Evolutionary conservation across 1,140 invertebrate genomes (phyloP).

Genomic region (Planococcus citri): DNA sequence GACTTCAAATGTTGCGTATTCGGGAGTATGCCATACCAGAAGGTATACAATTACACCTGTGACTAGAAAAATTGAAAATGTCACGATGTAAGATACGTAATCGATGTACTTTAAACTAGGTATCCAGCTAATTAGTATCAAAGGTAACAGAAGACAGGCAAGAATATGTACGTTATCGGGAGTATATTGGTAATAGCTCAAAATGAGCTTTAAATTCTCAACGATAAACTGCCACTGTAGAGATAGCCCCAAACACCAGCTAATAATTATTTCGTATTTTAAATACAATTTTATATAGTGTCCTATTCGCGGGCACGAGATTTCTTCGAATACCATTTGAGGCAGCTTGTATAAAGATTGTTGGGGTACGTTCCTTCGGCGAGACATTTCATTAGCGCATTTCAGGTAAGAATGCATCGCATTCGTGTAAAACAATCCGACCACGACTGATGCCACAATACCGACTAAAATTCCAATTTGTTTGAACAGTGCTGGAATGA

Average conservation of each 20-base stretch:
- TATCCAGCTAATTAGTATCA: background rate
- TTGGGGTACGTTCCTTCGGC: background rate
- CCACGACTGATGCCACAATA: background rate
- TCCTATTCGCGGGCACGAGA: background rate
- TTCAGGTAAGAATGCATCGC: background rate
- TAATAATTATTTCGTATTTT: background rate
- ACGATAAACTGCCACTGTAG: background rate
- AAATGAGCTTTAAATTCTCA: background rate
- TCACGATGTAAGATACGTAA: conserved; percentile 52
- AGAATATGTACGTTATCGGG: background rate
- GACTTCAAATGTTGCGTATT: conserved; percentile 28
- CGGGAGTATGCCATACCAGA: no score
- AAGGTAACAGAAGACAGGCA: background rate
- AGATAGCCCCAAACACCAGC: background rate
- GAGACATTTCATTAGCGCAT: background rate
- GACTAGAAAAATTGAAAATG: conserved; percentile 46
- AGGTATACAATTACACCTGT: conserved; percentile 44
- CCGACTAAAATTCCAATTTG: background rate
- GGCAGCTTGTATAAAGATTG: background rate
- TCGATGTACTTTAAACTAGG: conserved; percentile 53
- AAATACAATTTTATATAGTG: background rate
- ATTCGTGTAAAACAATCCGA: background rate
- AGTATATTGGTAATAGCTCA: background rate
- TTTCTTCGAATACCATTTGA: background rate
- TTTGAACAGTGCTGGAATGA: background rate